A percentile compares a stretch with the other conserved stretches of the same genome.
phyloP scores from a whole-genome alignment of 2,113 vertebrate genomes.

The Hipposideros armiger region DNA sequence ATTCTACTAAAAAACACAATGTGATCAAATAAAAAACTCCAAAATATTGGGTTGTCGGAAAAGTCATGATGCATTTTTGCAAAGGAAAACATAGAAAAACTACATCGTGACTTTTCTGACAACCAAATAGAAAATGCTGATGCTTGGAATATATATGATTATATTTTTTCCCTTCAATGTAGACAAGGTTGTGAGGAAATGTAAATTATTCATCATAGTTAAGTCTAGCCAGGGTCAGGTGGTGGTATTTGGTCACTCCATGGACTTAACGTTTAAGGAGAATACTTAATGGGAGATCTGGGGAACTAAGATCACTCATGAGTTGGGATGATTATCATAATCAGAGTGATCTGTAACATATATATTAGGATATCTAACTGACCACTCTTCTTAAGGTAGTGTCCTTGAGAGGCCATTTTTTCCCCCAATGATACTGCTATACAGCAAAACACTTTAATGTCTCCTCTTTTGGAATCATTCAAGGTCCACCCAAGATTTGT shows the following conservation, averaged over 20 bases:
- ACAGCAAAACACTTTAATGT: neutral
- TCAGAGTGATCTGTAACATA: neutral
- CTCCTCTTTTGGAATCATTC: neutral
- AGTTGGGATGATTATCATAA: neutral
- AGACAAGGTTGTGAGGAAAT: neutral
- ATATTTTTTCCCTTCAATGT: neutral
- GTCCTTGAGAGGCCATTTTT: neutral
- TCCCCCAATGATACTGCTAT: neutral
- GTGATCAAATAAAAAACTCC: neutral
- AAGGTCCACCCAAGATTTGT: neutral
- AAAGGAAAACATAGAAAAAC: no score
- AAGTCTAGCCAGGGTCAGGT: neutral
- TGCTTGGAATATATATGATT: neutral
- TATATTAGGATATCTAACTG: neutral
- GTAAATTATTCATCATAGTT: conserved; percentile 14
- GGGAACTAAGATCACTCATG: neutral
- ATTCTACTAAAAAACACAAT: neutral
- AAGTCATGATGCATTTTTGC: no score
- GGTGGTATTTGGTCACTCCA: neutral
- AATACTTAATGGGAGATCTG: neutral
- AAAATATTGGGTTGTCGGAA: neutral
- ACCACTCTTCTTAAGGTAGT: neutral
- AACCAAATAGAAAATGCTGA: conserved; percentile 21
- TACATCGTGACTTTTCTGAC: no score
- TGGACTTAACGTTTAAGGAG: neutral